Conservation (phyloP, 2,797 vertebrate genomes). For the Rhabdophis nuchalis region DNA sequence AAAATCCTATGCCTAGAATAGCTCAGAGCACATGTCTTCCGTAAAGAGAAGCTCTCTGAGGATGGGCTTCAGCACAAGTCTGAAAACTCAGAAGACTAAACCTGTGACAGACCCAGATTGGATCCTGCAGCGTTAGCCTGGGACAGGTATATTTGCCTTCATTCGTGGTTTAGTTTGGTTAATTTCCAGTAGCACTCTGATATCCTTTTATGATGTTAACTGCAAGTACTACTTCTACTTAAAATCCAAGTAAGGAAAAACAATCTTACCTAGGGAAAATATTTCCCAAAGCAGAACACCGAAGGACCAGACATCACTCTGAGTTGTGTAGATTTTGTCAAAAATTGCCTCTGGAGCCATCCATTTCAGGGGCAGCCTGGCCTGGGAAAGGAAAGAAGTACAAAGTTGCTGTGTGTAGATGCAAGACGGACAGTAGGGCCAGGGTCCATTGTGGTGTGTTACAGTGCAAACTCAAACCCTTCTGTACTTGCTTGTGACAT, state of each 20-base stretch:
- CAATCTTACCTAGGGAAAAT: slow-evolving; percentile 87
- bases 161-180: neutral
- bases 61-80: neutral
- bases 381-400: slow-evolving; percentile 65
- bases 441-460: neutral
- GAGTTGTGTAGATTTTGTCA: slow-evolving; percentile 92
- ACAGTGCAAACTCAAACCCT: neutral
- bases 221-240: neutral
- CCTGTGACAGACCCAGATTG: neutral
- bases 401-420: neutral
- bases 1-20: neutral
- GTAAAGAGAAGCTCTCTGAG: neutral
- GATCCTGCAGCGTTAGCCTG: neutral
- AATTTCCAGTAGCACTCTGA: neutral
- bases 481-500: neutral
- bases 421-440: neutral
- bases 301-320: slow-evolving; percentile 95
- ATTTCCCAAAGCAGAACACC: slow-evolving; percentile 94
- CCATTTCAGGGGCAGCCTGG: slow-evolving; percentile 91
- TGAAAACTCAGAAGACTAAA: neutral
- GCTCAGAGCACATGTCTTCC: neutral
- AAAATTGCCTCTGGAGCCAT: slow-evolving; percentile 96
- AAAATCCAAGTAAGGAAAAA: neutral
- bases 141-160: neutral
- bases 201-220: neutral